Evolutionary conservation across 2,888 invertebrate genomes (phyloP).

Genomic region (Tinea pellionella): DNA sequence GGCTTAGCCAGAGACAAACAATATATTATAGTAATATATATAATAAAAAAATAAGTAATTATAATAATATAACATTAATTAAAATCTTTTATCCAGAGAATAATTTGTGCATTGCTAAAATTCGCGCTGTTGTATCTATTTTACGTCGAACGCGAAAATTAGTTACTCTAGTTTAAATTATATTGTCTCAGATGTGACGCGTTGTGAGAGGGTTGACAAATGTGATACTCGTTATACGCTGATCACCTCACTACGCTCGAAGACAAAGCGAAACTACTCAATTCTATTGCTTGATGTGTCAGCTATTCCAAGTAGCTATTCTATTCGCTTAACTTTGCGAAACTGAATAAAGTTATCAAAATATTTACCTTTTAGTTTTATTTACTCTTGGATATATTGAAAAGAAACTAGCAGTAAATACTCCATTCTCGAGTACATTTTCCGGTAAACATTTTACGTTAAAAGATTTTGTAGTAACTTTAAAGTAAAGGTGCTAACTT

Average conservation of each 20-base stretch:
- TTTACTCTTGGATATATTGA: too few relatives aligned
- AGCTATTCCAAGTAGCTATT: too few relatives aligned
- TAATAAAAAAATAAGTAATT: too few relatives aligned
- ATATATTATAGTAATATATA: too few relatives aligned
- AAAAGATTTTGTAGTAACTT: not conserved
- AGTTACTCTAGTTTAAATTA: not conserved
- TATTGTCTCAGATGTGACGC: not conserved
- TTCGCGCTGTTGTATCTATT: not conserved
- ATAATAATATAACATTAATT: too few relatives aligned
- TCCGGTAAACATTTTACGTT: not conserved
- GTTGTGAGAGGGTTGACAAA: not conserved
- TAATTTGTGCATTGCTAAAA: not conserved
- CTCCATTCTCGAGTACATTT: too few relatives aligned
- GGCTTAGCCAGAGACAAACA: too few relatives aligned
- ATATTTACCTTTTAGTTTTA: too few relatives aligned
- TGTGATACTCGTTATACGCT: not conserved
- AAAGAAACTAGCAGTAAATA: too few relatives aligned
- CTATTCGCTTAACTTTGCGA: too few relatives aligned
- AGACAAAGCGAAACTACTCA: conserved; percentile 3
- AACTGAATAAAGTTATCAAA: too few relatives aligned
- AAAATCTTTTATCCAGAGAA: too few relatives aligned
- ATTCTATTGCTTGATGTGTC: not conserved
- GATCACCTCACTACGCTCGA: not conserved
- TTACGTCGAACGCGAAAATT: not conserved
- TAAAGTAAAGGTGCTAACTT: not conserved